phyloP scores from a whole-genome alignment of 2,888 invertebrate genomes.

The Didymodactylos carnosus region DNA sequence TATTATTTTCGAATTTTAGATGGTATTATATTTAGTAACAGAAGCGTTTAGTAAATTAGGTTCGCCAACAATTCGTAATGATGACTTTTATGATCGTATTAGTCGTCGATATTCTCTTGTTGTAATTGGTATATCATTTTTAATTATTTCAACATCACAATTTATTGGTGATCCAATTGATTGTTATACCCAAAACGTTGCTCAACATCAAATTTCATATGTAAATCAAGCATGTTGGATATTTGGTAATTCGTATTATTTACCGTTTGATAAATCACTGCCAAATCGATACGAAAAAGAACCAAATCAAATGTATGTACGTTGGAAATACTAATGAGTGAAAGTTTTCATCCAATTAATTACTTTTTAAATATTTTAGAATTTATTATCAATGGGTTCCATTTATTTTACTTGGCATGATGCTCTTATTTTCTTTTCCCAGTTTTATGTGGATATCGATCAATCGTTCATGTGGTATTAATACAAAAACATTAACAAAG shows the following conservation, averaged over 20 bases:
- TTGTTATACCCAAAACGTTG: conserved; percentile 4
- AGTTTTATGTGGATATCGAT: background rate
- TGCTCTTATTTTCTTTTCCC: conserved; percentile 1
- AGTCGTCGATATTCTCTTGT: background rate
- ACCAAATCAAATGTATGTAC: background rate
- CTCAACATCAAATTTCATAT: too few relatives aligned
- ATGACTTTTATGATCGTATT: conserved; percentile 4
- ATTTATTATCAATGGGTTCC: too few relatives aligned
- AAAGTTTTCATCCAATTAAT: too few relatives aligned
- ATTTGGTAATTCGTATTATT: conserved; percentile 1
- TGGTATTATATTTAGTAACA: too few relatives aligned
- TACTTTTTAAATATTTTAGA: conserved; percentile 3
- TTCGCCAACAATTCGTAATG: background rate
- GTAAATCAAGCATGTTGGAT: conserved; percentile 7
- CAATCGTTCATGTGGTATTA: background rate
- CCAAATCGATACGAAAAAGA: background rate
- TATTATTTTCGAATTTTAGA: too few relatives aligned
- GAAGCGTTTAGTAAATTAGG: too few relatives aligned
- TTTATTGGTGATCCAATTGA: conserved; percentile 2
- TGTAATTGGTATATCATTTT: too few relatives aligned
- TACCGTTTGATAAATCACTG: background rate
- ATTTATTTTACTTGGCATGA: background rate
- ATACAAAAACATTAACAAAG: conserved; percentile 6
- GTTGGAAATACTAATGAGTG: too few relatives aligned
- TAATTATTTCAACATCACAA: background rate